A percentile compares a stretch with the other conserved stretches of the same genome.
Conservation (phyloP, 2,888 invertebrate genomes). For the Monochamus alternatus region DNA sequence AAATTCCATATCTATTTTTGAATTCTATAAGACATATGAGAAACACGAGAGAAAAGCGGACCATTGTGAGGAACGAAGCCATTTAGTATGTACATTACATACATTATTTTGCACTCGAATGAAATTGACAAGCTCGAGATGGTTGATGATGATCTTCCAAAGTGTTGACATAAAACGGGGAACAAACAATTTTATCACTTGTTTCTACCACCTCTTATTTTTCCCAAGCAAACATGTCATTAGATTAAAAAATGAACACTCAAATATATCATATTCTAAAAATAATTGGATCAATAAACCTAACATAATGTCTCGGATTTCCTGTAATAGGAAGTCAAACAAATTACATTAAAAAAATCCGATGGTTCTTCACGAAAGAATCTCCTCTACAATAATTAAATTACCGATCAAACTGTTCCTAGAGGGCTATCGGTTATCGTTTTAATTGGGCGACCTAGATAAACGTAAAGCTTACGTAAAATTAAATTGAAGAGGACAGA, state of each 20-base stretch:
- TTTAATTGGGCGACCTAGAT: background rate
- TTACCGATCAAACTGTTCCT: background rate
- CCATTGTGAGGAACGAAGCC: too few species aligned
- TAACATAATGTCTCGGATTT: slow-evolving; percentile 14
- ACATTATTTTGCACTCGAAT: too few species aligned
- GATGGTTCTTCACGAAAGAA: background rate
- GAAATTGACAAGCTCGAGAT: too few species aligned
- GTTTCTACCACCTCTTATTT: background rate
- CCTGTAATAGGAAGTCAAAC: slow-evolving; percentile 22
- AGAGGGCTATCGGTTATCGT: background rate
- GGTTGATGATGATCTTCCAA: background rate
- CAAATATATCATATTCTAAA: slow-evolving; percentile 26
- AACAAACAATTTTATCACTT: background rate
- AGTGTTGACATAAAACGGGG: background rate
- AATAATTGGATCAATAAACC: slow-evolving; percentile 33
- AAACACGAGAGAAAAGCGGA: too few species aligned
- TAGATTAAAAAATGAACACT: slow-evolving; percentile 22
- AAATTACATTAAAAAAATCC: background rate
- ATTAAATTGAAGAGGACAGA: slow-evolving; percentile 9
- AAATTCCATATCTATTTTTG: too few species aligned
- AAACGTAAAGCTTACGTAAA: slow-evolving; percentile 2
- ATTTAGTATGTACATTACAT: too few species aligned
- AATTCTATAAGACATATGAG: too few species aligned
- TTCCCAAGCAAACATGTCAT: slow-evolving; percentile 17
- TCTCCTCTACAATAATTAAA: background rate